Evolutionary conservation across 2,797 vertebrate genomes (phyloP).

Genomic region (Silurus aristotelis): DNA sequence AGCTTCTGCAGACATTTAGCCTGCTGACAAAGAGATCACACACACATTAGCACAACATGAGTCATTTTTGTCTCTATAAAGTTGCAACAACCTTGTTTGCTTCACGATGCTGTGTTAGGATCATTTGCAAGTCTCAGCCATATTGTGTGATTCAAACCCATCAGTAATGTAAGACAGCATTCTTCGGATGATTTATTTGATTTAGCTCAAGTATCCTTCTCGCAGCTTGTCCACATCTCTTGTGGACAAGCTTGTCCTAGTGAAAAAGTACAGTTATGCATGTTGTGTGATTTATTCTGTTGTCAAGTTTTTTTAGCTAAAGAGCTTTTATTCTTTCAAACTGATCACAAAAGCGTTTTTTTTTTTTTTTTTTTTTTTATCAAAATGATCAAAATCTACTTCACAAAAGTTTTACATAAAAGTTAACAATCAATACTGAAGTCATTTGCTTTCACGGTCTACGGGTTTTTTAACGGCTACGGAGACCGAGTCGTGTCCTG

Average conservation of each 20-base stretch:
- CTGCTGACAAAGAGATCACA: neutral
- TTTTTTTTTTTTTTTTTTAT: neutral
- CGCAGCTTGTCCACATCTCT: neutral
- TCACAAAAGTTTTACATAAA: neutral
- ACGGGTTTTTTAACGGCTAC: too few relatives aligned
- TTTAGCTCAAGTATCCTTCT: conserved; percentile 6
- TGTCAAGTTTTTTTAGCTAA: neutral
- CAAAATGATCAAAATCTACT: neutral
- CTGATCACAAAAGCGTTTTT: neutral
- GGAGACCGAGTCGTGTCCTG: too few relatives aligned
- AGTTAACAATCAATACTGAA: neutral
- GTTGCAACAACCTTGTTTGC: neutral
- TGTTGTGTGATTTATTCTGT: neutral
- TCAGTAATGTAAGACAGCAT: conserved; percentile 1
- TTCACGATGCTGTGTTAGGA: conserved; percentile 5
- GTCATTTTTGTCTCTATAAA: neutral
- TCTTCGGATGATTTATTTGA: conserved; percentile 6
- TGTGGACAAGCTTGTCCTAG: too few relatives aligned
- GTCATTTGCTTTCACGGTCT: neutral
- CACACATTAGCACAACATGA: neutral
- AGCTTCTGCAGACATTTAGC: neutral
- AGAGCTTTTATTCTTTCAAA: neutral
- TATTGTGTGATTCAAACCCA: conserved; percentile 23
- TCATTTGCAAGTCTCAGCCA: conserved; percentile 12
- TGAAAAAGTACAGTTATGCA: neutral